Evolutionary conservation across 2,113 vertebrate genomes (phyloP).

Genomic region (Rhinopomastus cyanomelas): DNA sequence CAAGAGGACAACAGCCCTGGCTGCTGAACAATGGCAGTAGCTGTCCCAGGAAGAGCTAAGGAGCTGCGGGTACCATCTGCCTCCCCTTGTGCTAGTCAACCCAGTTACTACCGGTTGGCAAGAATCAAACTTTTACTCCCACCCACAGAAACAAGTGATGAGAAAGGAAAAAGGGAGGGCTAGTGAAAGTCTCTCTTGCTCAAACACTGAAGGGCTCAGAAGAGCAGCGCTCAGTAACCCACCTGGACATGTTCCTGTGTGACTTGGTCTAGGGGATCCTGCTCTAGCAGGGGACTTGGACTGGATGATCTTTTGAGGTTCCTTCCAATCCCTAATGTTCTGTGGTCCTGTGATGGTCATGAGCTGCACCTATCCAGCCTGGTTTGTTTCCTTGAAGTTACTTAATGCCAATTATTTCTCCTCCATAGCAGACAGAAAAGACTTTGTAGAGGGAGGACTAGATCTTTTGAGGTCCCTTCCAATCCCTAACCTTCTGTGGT

Average conservation of each 20-base stretch:
- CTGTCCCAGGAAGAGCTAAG: background rate
- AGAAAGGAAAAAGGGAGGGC: background rate
- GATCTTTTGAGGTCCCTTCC: no score
- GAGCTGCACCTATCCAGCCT: background rate
- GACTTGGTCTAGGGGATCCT: no score
- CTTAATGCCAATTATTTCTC: slow-evolving; percentile 18
- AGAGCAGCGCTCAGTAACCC: background rate
- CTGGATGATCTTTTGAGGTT: no score
- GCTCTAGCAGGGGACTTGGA: no score
- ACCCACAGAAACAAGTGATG: background rate
- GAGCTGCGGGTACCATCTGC: background rate
- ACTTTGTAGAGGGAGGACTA: background rate
- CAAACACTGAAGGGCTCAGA: background rate
- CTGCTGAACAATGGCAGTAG: background rate
- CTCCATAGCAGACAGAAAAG: background rate
- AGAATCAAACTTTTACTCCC: background rate
- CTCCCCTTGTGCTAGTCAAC: background rate
- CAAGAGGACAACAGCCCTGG: background rate
- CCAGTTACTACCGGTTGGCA: background rate
- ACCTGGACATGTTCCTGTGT: no score
- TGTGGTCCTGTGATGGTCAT: no score
- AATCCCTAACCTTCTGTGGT: no score
- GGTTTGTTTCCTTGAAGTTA: background rate
- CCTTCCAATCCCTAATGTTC: no score
- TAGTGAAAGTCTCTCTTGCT: background rate